Base-by-base conservation (phyloP, 2,113 vertebrate species). In the Trachemys scripta region DNA sequence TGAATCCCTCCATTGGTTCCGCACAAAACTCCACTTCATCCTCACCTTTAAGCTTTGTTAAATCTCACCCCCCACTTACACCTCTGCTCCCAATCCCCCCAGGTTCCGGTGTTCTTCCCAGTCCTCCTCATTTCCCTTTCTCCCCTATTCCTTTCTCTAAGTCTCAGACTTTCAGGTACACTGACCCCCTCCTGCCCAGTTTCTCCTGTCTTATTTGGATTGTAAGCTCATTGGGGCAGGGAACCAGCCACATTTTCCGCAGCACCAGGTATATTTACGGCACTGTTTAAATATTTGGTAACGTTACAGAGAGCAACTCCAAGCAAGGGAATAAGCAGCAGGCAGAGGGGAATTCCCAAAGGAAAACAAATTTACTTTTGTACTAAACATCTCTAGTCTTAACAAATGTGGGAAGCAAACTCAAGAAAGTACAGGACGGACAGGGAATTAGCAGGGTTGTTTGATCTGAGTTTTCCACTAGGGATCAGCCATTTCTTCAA, bases 231-330 rank as follows among this genome's bases (percentile, higher is more conserved):
- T 45, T 42, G 47, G 20, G 35, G 35, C 10, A 75, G 35, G 57
- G 47, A 50, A n/a, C 35, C 47, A 49, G 24, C 8, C 47, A 53
- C n/a, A 19, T 42, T 54, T 9, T 31, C 42, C 29, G 65, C 8
- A 25, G 83, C 78, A 53, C 29, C 54, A 11, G 54, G 45, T 8
- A 14, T 22, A 0, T 29, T 35, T 62, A 2, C 1, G 1, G 1
- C 2, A 3, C 0, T 5, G 59, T 3, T 25, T 56, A 79, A 25
- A 56, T 14, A 1, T 19, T 35, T 65, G 24, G 10, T 22, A 53
- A 1, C 10, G 2, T 25, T n/a, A 1, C 3, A n/a, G 0, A 13
- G 42, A 78, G 6, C 25, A 45, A 38, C 72, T 81, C 24, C 9
- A 9, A 6, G 0, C 0, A 17, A 76, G 29, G 24, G 29, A 45